phyloP scores from a whole-genome alignment of 2,113 vertebrate genomes.

The Proterorhinus semilunaris region DNA sequence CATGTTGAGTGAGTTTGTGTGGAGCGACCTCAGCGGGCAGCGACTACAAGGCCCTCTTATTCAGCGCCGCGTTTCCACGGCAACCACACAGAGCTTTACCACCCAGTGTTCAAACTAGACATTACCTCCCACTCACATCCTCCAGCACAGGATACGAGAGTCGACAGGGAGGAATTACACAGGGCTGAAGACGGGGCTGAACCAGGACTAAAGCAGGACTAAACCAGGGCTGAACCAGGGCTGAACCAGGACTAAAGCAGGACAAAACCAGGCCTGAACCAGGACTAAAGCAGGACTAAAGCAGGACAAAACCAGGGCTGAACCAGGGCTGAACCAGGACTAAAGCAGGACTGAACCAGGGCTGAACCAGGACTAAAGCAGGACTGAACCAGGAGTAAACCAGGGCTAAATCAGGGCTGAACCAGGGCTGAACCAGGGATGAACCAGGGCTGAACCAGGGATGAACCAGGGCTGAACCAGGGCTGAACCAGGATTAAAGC shows the following conservation, averaged over 20 bases:
- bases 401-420: background rate
- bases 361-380: background rate
- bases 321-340: background rate
- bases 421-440: background rate
- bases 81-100: slow-evolving; percentile 12
- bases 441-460: background rate
- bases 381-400: background rate
- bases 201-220: background rate
- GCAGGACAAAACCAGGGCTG: background rate
- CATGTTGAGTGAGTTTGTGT: slow-evolving; percentile 7
- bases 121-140: slow-evolving; percentile 26
- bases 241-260: background rate
- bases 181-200: background rate
- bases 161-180: background rate
- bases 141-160: slow-evolving; percentile 12
- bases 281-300: background rate
- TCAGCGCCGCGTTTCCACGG: slow-evolving; percentile 19
- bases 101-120: slow-evolving; percentile 15
- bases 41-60: slow-evolving; percentile 3
- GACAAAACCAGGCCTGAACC: background rate
- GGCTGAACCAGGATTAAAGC: too few species aligned
- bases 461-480: too few species aligned
- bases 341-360: background rate
- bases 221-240: background rate
- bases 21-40: background rate